Conservation (phyloP, 1,140 invertebrate species). For the Lutraria rhynchaena region DNA sequence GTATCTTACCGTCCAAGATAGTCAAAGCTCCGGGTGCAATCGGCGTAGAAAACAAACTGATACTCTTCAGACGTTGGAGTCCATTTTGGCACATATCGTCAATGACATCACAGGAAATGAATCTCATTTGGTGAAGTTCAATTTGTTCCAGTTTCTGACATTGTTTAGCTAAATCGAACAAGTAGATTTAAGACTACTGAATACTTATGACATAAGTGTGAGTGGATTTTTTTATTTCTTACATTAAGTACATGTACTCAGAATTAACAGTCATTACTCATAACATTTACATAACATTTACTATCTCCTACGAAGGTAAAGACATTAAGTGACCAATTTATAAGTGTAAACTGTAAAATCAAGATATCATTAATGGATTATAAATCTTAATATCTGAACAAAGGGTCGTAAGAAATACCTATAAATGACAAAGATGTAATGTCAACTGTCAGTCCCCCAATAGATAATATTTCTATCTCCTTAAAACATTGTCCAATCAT, state of each 20-base stretch:
- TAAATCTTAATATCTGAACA: background rate
- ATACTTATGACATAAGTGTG: no score
- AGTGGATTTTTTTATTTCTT: no score
- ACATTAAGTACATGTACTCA: no score
- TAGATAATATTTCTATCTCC: conserved; percentile 3
- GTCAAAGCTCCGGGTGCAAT: conserved; percentile 21
- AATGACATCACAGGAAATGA: conserved; percentile 24
- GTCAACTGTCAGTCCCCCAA: conserved; percentile 34
- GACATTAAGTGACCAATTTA: background rate
- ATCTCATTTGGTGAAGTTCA: conserved; percentile 22
- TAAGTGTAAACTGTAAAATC: background rate
- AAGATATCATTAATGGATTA: background rate
- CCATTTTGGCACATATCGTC: conserved; percentile 50
- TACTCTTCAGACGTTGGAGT: background rate
- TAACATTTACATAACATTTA: no score
- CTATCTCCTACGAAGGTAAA: no score
- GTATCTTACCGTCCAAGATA: conserved; percentile 23
- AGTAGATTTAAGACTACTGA: no score
- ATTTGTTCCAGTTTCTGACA: conserved; percentile 35
- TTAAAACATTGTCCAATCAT: conserved; percentile 51
- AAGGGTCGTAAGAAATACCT: conserved; percentile 15
- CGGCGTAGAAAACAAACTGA: conserved; percentile 31
- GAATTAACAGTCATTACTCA: no score
- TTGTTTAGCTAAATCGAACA: conserved; percentile 26
- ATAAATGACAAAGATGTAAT: conserved; percentile 13